Evolutionary conservation across 2,888 invertebrate species (phyloP).

Genomic region (Polydrusus tereticollis): DNA sequence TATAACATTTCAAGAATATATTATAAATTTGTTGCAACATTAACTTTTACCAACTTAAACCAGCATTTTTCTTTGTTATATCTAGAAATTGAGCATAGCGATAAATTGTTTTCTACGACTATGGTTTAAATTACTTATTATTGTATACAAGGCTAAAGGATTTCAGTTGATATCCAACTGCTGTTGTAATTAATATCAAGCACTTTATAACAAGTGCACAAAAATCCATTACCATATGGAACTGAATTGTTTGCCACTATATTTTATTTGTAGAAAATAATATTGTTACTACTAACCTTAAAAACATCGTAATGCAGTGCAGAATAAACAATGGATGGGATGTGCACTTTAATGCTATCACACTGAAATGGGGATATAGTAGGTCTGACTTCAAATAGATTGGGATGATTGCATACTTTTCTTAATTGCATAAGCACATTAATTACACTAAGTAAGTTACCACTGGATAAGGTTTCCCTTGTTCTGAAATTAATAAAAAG

Average conservation of each 20-base stretch:
- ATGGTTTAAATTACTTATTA: no score
- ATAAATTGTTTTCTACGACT: no score
- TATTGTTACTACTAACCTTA: conserved; percentile 68
- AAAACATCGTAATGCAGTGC: conserved; percentile 81
- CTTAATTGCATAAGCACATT: conserved; percentile 97
- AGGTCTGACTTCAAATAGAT: conserved; percentile 96
- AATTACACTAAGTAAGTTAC: conserved; percentile 94
- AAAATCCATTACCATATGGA: not conserved
- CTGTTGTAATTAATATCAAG: no score
- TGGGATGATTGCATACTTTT: conserved; percentile 98
- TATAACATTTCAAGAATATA: no score
- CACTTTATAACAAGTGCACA: no score
- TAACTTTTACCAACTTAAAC: no score
- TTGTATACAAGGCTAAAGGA: no score
- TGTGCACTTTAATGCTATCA: conserved; percentile 78
- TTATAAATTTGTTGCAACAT: no score
- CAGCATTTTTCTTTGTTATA: no score
- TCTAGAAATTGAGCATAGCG: no score
- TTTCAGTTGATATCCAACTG: no score
- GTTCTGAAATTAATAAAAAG: conserved; percentile 78
- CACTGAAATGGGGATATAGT: conserved; percentile 94
- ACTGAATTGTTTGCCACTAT: not conserved
- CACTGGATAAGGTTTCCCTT: conserved; percentile 90
- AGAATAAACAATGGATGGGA: conserved; percentile 80
- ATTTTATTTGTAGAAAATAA: not conserved